These are phyloP conservation scores for Tragelaphus eurycerus DNA, from an alignment of 2,797 vertebrate genomes.

Conservation along the genomic window DNA sequence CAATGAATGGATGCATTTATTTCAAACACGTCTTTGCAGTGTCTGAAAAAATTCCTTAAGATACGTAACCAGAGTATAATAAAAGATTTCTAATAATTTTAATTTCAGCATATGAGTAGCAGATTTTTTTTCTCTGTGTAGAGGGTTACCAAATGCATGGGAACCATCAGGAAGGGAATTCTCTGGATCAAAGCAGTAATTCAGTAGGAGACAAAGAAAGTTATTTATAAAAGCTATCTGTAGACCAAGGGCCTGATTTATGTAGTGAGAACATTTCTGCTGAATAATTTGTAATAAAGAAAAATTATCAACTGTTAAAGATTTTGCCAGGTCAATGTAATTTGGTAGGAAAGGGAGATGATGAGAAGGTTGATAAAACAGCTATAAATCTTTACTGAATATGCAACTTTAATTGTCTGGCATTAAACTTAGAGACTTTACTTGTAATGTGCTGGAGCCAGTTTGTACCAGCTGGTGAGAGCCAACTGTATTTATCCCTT, in stretches of 20 bases:
- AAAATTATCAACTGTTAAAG: constrained; percentile 24
- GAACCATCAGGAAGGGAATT: not conserved
- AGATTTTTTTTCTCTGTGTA: not conserved
- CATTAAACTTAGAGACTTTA: not conserved
- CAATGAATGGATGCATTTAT: not conserved
- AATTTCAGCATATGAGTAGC: not conserved
- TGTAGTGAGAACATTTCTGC: not conserved
- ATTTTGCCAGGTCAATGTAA: constrained; percentile 12
- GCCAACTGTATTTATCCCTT: not conserved
- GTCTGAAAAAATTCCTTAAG: not conserved
- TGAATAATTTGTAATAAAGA: constrained; percentile 36
- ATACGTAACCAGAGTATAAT: not conserved
- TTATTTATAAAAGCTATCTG: constrained; percentile 32
- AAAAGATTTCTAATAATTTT: constrained; percentile 19
- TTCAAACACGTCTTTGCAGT: not conserved
- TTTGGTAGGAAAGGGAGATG: not conserved
- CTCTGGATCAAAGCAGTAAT: not conserved
- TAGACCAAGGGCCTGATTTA: not conserved
- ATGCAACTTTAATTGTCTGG: not conserved
- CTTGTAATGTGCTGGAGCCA: not conserved
- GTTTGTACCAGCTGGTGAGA: not conserved
- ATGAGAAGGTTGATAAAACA: constrained; percentile 11
- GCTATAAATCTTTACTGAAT: not conserved
- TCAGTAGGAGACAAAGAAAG: not conserved
- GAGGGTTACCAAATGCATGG: not conserved